Evolutionary conservation across 2,113 vertebrate genomes (phyloP).

Genomic region (Scophthalmus maximus): DNA sequence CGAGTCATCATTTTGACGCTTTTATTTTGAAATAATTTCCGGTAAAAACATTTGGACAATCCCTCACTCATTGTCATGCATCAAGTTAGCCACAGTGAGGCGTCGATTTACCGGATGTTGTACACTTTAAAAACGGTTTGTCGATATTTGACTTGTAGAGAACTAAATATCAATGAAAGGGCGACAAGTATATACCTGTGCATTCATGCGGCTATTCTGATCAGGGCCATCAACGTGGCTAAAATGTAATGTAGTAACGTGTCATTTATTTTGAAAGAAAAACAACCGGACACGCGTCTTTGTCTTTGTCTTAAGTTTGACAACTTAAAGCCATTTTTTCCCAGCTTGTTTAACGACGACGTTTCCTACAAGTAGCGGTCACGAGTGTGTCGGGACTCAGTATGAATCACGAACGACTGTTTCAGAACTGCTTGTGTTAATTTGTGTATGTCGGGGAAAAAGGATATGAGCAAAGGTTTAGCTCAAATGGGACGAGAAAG

Average conservation of each 20-base stretch:
- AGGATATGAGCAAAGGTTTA: neutral
- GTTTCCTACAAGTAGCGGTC: neutral
- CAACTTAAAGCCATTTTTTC: neutral
- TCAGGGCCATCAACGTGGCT: no score
- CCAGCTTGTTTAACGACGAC: neutral
- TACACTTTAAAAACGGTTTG: rapidly evolving
- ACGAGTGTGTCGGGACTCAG: neutral
- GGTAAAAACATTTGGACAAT: neutral
- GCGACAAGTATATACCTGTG: rapidly evolving
- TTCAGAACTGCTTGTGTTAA: no score
- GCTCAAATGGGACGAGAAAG: neutral
- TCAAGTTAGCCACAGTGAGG: neutral
- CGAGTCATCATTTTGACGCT: neutral
- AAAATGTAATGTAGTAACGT: neutral
- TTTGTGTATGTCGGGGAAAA: no score
- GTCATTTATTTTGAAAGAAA: neutral
- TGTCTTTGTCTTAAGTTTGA: neutral
- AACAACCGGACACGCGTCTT: conserved; percentile 9
- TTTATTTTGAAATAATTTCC: conserved; percentile 26
- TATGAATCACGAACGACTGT: neutral
- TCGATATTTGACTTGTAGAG: neutral
- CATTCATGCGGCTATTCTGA: neutral
- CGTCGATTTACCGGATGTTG: conserved; percentile 8
- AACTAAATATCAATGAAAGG: neutral
- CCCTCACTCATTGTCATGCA: neutral